Evolutionary conservation across 2,113 vertebrate genomes (phyloP).

Genomic region (Malurus elegans): DNA sequence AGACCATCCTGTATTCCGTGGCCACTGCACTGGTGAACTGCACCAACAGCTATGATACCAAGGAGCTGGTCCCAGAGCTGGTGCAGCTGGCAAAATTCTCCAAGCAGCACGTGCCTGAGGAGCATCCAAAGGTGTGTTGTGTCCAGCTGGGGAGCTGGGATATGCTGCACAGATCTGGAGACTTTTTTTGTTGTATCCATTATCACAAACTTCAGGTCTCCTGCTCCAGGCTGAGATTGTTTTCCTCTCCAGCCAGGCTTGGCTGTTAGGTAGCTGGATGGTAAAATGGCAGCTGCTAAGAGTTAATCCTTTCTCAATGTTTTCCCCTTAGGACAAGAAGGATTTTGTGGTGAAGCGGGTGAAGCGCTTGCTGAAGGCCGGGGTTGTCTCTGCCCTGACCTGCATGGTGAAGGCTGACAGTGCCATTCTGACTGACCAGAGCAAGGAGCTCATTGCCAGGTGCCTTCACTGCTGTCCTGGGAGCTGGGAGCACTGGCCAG

Average conservation of each 20-base stretch:
- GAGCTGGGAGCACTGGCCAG: neutral
- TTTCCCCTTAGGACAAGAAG: conserved; percentile 87
- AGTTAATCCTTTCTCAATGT: neutral
- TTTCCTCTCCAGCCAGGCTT: neutral
- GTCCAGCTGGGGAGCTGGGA: neutral
- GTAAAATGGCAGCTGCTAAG: neutral
- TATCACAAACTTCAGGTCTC: neutral
- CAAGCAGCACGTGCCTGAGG: conserved; percentile 96
- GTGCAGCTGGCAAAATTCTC: conserved; percentile 97
- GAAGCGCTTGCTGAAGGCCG: conserved; percentile 86
- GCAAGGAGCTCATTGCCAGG: conserved; percentile 92
- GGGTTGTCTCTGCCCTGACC: conserved; percentile 84
- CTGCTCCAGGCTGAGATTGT: neutral
- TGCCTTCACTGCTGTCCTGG: neutral
- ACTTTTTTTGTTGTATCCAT: neutral
- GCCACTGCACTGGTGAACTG: conserved; percentile 92
- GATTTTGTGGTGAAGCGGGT: conserved; percentile 90
- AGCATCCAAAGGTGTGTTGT: conserved; percentile 89
- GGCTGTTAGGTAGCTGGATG: neutral
- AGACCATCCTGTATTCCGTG: conserved; percentile 93
- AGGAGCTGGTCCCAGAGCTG: conserved; percentile 92
- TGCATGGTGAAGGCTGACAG: conserved; percentile 95
- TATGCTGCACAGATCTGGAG: neutral
- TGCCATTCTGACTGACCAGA: conserved; percentile 89
- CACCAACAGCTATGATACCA: conserved; percentile 94